Percentiles rank a stretch among this genome's conserved stretches.
These are phyloP conservation scores for Nemoura dubitans DNA, from an alignment of 2,888 invertebrate species.

Conservation along the genomic window DNA sequence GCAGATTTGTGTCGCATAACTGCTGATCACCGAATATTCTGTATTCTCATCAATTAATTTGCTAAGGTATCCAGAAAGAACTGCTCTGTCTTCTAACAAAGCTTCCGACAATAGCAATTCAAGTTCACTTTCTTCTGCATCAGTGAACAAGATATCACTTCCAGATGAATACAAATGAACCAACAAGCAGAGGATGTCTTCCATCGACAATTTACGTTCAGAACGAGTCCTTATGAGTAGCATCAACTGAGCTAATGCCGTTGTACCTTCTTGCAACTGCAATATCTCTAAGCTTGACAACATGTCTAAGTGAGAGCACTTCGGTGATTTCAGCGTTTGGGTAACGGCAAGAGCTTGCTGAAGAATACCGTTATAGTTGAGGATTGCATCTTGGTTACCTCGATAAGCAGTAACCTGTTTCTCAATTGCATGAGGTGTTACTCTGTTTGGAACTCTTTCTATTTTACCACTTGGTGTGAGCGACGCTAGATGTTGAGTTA, in stretches of 20 bases:
- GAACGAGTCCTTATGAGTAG: slow-evolving; percentile 67
- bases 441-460: slow-evolving; percentile 54
- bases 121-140: slow-evolving; percentile 64
- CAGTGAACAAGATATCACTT: slow-evolving; percentile 65
- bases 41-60: neutral
- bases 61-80: slow-evolving; percentile 37
- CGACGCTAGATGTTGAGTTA: slow-evolving; percentile 61
- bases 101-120: slow-evolving; percentile 65
- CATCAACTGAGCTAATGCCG: slow-evolving; percentile 66
- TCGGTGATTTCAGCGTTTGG: slow-evolving; percentile 68
- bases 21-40: neutral
- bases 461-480: slow-evolving; percentile 42
- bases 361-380: slow-evolving; percentile 39
- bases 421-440: slow-evolving; percentile 59
- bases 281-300: slow-evolving; percentile 71
- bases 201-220: slow-evolving; percentile 64
- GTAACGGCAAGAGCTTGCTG: slow-evolving; percentile 65
- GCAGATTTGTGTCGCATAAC: slow-evolving; percentile 18
- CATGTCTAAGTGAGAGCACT: slow-evolving; percentile 65
- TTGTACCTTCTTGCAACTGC: slow-evolving; percentile 68
- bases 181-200: slow-evolving; percentile 68
- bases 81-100: slow-evolving; percentile 64
- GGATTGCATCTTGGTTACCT: slow-evolving; percentile 47
- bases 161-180: slow-evolving; percentile 71
- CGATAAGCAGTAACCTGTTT: slow-evolving; percentile 57